Evolutionary conservation across 2,113 vertebrate species (phyloP).

Genomic region (Pachypanchax playfairii): DNA sequence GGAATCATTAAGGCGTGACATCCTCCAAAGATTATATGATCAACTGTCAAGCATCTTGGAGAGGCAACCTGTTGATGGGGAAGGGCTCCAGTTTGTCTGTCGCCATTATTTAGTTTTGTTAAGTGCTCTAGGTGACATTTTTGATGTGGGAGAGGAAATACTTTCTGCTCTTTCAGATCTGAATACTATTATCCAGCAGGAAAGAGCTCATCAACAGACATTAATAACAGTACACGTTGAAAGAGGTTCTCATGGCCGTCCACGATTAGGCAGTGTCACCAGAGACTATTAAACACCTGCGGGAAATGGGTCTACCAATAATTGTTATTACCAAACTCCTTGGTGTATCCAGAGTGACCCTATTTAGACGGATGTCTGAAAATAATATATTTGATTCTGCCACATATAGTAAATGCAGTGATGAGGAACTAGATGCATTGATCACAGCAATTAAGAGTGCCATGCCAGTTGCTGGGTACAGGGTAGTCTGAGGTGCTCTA

Average conservation of each 20-base stretch:
- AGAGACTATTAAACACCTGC: neutral
- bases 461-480: no score
- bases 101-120: conserved; percentile 5
- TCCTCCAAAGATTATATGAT: neutral
- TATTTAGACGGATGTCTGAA: conserved; percentile 3
- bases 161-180: neutral
- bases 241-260: neutral
- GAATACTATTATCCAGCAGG: conserved; percentile 1
- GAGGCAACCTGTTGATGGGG: conserved; percentile 7
- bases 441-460: no score
- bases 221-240: neutral
- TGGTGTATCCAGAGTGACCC: neutral
- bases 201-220: neutral
- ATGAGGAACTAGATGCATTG: neutral
- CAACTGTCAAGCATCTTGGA: neutral
- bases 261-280: neutral
- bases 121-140: neutral
- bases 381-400: conserved; percentile 4
- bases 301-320: neutral
- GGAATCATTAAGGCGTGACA: neutral
- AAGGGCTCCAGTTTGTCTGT: neutral
- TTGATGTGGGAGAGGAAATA: neutral
- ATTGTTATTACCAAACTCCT: neutral
- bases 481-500: no score
- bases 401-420: conserved; percentile 3